phyloP scores from a whole-genome alignment of 2,113 vertebrate species.

The Cricetomys ansorgei region DNA sequence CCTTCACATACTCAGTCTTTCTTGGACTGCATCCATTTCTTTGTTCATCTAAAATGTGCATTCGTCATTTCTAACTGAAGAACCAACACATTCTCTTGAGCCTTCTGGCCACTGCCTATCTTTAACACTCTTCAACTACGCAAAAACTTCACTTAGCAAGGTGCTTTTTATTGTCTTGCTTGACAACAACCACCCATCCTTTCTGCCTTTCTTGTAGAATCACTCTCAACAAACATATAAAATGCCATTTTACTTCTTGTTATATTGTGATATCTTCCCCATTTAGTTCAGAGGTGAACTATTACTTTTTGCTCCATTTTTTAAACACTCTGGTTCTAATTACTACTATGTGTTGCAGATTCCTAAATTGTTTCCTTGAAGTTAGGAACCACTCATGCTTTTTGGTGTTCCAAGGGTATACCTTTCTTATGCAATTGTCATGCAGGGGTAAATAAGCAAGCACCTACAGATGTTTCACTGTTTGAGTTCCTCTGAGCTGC shows the following conservation, averaged over 20 bases:
- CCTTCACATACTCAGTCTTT: conserved; percentile 2
- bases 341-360: neutral
- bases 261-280: neutral
- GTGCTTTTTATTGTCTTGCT: neutral
- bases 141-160: neutral
- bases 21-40: neutral
- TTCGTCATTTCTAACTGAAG: neutral
- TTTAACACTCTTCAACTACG: neutral
- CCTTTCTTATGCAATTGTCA: neutral
- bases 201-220: neutral
- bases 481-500: neutral
- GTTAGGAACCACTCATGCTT: no score
- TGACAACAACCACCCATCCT: neutral
- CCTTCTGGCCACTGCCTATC: neutral
- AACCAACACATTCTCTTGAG: neutral
- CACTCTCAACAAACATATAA: neutral
- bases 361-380: neutral
- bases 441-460: neutral
- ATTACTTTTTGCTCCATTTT: neutral
- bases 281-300: neutral
- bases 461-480: neutral
- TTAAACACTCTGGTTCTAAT: neutral
- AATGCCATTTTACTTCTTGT: neutral
- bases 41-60: neutral
- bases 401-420: neutral